These are phyloP conservation scores for Silurus meridionalis DNA, from an alignment of 2,113 vertebrate genomes.

Conservation along the genomic window DNA sequence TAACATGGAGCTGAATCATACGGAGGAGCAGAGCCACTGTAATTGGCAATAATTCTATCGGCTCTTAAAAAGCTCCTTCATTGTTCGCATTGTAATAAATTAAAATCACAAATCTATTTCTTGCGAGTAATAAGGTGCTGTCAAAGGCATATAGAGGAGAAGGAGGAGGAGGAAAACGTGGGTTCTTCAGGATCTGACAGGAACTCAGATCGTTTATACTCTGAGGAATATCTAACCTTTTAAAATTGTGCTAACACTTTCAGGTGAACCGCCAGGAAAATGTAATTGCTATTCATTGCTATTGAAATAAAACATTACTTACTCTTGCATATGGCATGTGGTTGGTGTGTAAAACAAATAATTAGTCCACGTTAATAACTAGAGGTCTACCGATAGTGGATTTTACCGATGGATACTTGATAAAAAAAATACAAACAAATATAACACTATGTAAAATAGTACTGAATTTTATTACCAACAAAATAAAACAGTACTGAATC, in stretches of 20 bases:
- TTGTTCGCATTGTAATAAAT: slow-evolving; percentile 26
- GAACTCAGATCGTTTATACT: neutral
- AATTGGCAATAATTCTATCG: slow-evolving; percentile 27
- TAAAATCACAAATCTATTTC: slow-evolving; percentile 4
- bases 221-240: neutral
- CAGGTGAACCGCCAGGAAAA: neutral
- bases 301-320: too few species aligned
- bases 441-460: too few species aligned
- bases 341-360: too few species aligned
- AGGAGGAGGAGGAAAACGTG: neutral
- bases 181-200: neutral
- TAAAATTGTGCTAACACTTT: neutral
- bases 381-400: too few species aligned
- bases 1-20: slow-evolving; percentile 33
- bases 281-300: neutral
- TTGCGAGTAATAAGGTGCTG: slow-evolving; percentile 17
- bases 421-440: too few species aligned
- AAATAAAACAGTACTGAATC: too few species aligned
- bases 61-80: slow-evolving; percentile 2
- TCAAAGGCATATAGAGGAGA: neutral
- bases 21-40: neutral
- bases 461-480: too few species aligned
- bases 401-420: too few species aligned
- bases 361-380: too few species aligned
- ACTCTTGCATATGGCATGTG: too few species aligned